Percentiles rank a stretch among this genome's conserved stretches.
Conservation (phyloP, 2,113 vertebrate species). For the Myotis lucifugus region DNA sequence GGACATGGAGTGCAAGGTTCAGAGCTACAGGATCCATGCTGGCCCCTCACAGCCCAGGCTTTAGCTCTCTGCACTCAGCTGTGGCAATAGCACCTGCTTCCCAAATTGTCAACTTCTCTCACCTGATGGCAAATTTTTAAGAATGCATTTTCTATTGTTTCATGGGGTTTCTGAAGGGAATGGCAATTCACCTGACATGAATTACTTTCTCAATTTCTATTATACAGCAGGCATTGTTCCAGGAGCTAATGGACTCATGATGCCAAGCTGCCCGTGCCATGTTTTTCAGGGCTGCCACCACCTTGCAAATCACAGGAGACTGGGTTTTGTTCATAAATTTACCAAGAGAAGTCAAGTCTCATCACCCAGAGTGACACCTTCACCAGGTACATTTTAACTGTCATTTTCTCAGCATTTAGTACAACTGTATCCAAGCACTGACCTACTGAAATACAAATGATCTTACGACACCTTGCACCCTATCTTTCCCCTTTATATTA, state of each 20-base stretch:
- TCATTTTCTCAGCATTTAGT: not conserved
- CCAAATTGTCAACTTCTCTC: not conserved
- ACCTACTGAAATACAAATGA: not conserved
- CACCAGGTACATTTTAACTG: not conserved
- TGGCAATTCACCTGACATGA: not conserved
- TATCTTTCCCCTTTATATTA: not conserved
- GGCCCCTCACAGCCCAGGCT: not conserved
- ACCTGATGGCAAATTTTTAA: not conserved
- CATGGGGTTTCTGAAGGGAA: not conserved
- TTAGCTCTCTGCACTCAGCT: not conserved
- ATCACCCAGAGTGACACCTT: not conserved
- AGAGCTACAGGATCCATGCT: not conserved
- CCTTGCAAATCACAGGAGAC: not conserved
- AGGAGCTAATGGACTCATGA: not conserved
- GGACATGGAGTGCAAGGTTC: not conserved
- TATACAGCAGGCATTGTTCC: not conserved
- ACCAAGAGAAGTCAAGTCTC: not conserved
- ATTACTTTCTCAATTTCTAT: not conserved
- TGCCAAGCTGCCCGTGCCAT: not conserved
- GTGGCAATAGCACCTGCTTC: not conserved
- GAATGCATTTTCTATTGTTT: not conserved
- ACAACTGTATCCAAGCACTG: not conserved
- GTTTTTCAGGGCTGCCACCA: not conserved
- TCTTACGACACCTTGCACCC: fast-evolving
- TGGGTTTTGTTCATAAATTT: not conserved